phyloP scores from a whole-genome alignment of 2,113 vertebrate genomes.

The Megatriorchis doriae region DNA sequence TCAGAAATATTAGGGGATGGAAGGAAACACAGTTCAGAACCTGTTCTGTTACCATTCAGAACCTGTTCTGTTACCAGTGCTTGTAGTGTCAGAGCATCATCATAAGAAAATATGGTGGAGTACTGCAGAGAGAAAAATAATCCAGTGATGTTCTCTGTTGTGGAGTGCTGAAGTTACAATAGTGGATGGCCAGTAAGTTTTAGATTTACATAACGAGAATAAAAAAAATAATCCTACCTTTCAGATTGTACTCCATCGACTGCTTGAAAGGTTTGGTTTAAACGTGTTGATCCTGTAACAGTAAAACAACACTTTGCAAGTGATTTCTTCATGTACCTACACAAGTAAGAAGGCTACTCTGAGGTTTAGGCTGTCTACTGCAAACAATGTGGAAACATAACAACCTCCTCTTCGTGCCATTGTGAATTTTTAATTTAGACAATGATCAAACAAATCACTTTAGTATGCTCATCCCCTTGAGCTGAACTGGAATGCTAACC shows the following conservation, averaged over 20 bases:
- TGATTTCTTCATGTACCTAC: neutral
- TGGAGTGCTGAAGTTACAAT: neutral
- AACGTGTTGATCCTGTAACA: slow-evolving; percentile 44
- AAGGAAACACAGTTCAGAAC: neutral
- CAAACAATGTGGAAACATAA: neutral
- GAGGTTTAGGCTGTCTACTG: neutral
- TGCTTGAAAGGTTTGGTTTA: slow-evolving; percentile 35
- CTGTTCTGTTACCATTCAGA: neutral
- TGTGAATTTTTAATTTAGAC: neutral
- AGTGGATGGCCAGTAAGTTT: neutral
- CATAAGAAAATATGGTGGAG: neutral
- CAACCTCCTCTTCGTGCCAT: neutral
- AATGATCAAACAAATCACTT: neutral
- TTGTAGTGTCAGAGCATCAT: neutral
- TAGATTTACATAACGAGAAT: neutral
- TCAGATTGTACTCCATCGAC: slow-evolving; percentile 17
- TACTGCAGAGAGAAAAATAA: neutral
- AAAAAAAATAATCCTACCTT: slow-evolving; percentile 38
- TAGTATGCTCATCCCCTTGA: slow-evolving; percentile 13
- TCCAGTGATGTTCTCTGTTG: neutral
- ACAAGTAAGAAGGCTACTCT: neutral
- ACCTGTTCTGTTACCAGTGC: neutral
- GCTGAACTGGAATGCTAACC: slow-evolving; percentile 44
- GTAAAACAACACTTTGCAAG: neutral
- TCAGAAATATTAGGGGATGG: neutral